Conservation (phyloP, 2,888 invertebrate genomes). For the Penaeus monodon region DNA sequence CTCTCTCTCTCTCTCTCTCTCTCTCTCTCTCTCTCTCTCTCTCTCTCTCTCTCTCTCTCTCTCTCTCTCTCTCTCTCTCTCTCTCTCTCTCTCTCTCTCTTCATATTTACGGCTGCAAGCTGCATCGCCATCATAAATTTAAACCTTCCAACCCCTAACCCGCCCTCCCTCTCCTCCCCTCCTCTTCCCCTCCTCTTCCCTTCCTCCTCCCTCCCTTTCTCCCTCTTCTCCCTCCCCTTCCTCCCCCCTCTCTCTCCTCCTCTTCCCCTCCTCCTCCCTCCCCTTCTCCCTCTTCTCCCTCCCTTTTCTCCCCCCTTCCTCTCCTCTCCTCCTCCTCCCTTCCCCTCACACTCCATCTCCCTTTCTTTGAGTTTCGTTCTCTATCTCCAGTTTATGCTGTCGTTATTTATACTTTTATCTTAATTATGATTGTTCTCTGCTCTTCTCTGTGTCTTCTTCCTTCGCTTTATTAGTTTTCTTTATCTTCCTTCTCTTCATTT, state of each 20-base stretch:
- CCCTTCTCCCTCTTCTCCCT: too few species aligned
- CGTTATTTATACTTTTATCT: neutral
- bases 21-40: neutral
- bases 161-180: neutral
- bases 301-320: too few species aligned
- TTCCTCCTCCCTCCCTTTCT: neutral
- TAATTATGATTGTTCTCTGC: neutral
- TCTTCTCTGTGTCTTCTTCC: neutral
- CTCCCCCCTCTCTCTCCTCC: neutral
- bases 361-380: neutral
- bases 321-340: neutral
- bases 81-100: neutral
- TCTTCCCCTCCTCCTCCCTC: neutral
- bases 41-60: slow-evolving; percentile 3
- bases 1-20: neutral
- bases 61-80: slow-evolving; percentile 15
- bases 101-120: neutral
- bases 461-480: neutral
- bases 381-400: neutral
- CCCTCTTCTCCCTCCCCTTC: neutral
- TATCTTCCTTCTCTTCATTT: neutral
- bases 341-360: too few species aligned
- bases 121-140: neutral
- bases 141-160: slow-evolving; percentile 1
- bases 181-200: neutral